Base-by-base conservation (phyloP, 2,797 vertebrate genomes). In the Danio choprae region DNA sequence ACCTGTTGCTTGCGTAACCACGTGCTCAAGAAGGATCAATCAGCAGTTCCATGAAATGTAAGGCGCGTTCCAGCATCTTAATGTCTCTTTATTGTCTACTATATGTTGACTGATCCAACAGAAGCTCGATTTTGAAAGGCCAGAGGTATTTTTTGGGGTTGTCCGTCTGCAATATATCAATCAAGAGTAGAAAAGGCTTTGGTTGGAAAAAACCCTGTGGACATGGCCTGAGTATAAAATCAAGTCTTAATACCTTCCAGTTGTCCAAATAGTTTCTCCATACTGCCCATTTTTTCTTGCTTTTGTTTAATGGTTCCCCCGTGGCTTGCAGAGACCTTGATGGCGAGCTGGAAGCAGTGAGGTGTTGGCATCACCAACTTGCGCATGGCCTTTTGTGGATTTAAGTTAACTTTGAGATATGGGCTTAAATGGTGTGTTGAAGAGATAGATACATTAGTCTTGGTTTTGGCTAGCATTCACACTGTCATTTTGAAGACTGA, bases 201-300 rank as follows among this genome's bases (percentile, higher is more conserved):
- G 5, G 82, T 87, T 84, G 89, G 88, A 89, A 86, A 0, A 89
- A 90, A 84, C 0, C 0, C 85, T 86, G 78, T 87, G 86, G 89
- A 89, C 91, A 88, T 85, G 76, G 89, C 86, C 81, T 15, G 51
- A 83, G 59, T 88, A 86, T 89, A 87, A 62, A 87, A 87, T 77
- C 79, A 53, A 69, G 74, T 82, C 69, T 84, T 91, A 95, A 94
- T 94, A 86, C 87, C 87, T 94, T 93, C 92, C 94, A 95, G 93
- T 95, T 96, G 94, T 96, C 88, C 89, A 95, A 95, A 96, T 94
- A 95, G 81, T 87, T 86, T 82, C 77, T 62, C 13, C 15, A 81
- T 84, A 86, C 84, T 84, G 84, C 87, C 81, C 53, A 64, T 53
- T 79, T 79, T 76, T 48, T 38, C 7, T 36, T 36, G 38, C 36